Conservation (phyloP, 2,888 invertebrate genomes). For the Iphiclides podalirius region DNA sequence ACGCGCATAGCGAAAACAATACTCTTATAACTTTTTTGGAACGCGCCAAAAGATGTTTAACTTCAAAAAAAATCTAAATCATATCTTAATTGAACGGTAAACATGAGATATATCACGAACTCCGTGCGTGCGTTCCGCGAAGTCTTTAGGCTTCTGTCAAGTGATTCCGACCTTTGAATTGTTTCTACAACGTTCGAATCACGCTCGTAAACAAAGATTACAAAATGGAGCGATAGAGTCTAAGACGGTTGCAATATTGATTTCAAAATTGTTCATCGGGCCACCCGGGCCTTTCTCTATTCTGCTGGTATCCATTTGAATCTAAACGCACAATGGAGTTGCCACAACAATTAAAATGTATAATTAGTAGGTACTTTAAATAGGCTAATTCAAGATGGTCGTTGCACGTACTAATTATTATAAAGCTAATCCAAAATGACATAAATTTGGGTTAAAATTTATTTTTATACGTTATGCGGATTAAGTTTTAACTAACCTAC, state of each 20-base stretch:
- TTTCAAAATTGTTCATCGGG: conserved; percentile 21
- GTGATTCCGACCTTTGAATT: conserved; percentile 28
- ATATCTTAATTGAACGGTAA: no score
- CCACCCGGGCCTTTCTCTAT: conserved; percentile 15
- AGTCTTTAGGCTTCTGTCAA: conserved; percentile 4
- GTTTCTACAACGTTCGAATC: conserved; percentile 15
- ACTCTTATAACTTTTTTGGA: no score
- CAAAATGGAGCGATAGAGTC: conserved; percentile 13
- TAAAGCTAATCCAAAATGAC: no score
- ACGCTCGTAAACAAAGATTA: conserved; percentile 18
- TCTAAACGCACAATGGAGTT: conserved; percentile 4
- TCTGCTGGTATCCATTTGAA: background rate
- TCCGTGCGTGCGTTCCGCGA: no score
- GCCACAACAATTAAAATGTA: conserved; percentile 4
- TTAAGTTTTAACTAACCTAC: no score
- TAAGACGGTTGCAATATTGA: conserved; percentile 21
- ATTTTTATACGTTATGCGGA: no score
- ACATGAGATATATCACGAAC: no score
- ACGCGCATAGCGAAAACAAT: no score
- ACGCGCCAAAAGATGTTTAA: no score
- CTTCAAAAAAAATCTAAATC: no score
- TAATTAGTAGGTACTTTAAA: conserved; percentile 1
- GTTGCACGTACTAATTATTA: no score
- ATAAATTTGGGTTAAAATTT: no score
- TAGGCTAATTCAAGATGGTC: background rate